Percentiles rank a stretch among this genome's conserved stretches.
phyloP scores from a whole-genome alignment of 2,888 invertebrate species.

The Muscina levida region DNA sequence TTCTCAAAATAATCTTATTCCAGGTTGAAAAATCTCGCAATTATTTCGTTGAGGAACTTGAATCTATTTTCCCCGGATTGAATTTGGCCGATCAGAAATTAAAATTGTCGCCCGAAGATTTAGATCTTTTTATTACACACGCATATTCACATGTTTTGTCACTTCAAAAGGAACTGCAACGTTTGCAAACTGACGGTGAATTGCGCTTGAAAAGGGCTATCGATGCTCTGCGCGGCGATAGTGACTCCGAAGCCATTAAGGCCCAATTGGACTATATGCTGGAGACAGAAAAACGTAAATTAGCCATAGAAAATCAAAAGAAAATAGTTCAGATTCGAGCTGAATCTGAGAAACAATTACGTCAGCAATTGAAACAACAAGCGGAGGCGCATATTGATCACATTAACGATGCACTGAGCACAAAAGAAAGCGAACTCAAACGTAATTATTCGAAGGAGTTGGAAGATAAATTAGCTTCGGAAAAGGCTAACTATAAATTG shows the following conservation, averaged over 20 bases:
- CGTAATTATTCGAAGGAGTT: constrained; percentile 82
- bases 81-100: constrained; percentile 85
- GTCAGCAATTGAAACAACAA: constrained; percentile 90
- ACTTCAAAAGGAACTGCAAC: constrained; percentile 88
- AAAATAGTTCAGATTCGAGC: constrained; percentile 84
- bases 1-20: too few species aligned
- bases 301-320: constrained; percentile 86
- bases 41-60: constrained; percentile 84
- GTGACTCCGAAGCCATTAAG: constrained; percentile 80
- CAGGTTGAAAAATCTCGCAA: constrained; percentile 82
- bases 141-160: constrained; percentile 88
- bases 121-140: constrained; percentile 89
- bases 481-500: constrained; percentile 85
- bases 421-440: constrained; percentile 81
- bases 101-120: constrained; percentile 83
- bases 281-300: constrained; percentile 84
- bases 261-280: constrained; percentile 85
- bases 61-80: constrained; percentile 87
- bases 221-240: constrained; percentile 83
- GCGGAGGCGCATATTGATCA: constrained; percentile 93
- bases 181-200: constrained; percentile 85
- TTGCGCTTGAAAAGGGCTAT: constrained; percentile 84
- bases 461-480: constrained; percentile 85
- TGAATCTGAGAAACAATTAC: constrained; percentile 86
- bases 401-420: constrained; percentile 85